Conservation (phyloP, 2,888 invertebrate genomes). For the Craniophora ligustri region DNA sequence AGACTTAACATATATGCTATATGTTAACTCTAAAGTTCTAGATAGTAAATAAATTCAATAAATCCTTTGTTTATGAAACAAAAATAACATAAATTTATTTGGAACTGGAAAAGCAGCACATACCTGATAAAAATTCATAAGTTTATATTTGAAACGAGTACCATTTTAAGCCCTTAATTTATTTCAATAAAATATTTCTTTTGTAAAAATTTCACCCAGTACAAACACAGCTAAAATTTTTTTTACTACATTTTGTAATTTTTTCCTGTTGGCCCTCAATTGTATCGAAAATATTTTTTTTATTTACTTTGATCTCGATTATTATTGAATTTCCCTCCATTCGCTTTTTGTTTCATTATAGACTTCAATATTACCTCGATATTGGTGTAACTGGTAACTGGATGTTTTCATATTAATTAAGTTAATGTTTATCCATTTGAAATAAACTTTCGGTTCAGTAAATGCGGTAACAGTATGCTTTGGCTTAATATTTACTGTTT, state of each 20-base stretch:
- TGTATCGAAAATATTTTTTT: neutral
- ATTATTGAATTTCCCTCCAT: neutral
- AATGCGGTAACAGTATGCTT: neutral
- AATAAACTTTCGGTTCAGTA: neutral
- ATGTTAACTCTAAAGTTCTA: no score
- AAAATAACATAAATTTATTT: no score
- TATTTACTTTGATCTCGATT: neutral
- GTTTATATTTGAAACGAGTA: no score
- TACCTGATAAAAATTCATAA: no score
- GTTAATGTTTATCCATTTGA: neutral
- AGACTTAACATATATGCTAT: no score
- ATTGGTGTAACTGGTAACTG: neutral
- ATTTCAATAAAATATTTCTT: no score
- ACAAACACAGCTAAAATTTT: neutral
- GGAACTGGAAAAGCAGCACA: no score
- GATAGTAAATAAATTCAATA: no score
- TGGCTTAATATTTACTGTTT: neutral
- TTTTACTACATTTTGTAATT: neutral
- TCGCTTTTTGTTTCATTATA: neutral
- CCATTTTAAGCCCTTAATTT: no score
- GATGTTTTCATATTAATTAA: constrained; percentile 1
- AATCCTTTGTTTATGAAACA: no score
- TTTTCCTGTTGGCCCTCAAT: neutral
- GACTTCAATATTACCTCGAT: neutral
- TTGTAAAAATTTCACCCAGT: no score